A percentile compares a stretch with the other conserved stretches of the same genome.
These are phyloP conservation scores for Drosophila neoperkinsi DNA, from an alignment of 2,888 invertebrate species.

Conservation along the genomic window DNA sequence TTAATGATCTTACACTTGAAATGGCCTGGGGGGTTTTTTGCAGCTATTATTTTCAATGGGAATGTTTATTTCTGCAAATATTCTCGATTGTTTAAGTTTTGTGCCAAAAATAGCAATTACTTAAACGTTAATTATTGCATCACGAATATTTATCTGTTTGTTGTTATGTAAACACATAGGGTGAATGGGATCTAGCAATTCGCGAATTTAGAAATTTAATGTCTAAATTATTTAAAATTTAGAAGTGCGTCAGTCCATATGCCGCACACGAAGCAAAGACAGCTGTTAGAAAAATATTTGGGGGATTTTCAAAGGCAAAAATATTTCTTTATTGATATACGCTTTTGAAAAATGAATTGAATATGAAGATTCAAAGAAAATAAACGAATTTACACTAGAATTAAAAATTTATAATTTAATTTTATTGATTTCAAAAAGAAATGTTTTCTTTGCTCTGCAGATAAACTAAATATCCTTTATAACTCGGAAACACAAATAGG, in stretches of 20 bases:
- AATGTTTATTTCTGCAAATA: slow-evolving; percentile 22
- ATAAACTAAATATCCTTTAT: background rate
- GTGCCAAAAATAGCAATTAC: slow-evolving; percentile 54
- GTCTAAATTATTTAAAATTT: slow-evolving; percentile 21
- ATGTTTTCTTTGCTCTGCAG: background rate
- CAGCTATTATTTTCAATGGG: slow-evolving; percentile 1
- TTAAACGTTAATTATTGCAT: slow-evolving; percentile 48
- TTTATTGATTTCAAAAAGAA: background rate
- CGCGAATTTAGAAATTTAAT: slow-evolving; percentile 32
- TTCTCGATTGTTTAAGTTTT: slow-evolving; percentile 17
- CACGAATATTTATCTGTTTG: slow-evolving; percentile 46
- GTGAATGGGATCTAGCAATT: slow-evolving; percentile 37
- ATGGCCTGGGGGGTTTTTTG: slow-evolving; percentile 8
- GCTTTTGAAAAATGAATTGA: background rate
- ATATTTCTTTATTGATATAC: background rate
- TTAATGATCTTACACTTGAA: slow-evolving; percentile 37
- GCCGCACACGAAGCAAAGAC: slow-evolving; percentile 35
- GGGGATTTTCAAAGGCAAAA: background rate
- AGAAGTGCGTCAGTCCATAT: slow-evolving; percentile 28
- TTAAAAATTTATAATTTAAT: background rate
- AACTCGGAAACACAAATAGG: background rate
- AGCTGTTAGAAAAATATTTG: background rate
- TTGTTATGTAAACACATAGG: slow-evolving; percentile 54
- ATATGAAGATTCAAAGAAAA: background rate
- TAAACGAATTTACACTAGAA: background rate